Percentiles rank a stretch among this genome's conserved stretches.
Conservation (phyloP, 2,888 invertebrate species). For the Rhaphigaster nebulosa region DNA sequence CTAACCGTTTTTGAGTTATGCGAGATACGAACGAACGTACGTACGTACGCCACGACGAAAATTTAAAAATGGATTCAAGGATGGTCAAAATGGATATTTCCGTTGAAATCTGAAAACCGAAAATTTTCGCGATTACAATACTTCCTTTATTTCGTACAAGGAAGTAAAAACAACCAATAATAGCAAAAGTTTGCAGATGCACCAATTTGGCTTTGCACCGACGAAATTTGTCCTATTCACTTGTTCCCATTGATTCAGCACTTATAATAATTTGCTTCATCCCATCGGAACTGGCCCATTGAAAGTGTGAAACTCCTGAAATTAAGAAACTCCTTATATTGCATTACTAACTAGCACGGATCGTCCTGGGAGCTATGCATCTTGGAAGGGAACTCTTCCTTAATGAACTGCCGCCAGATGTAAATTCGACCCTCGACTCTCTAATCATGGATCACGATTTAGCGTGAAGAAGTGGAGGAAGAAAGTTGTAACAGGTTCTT, state of each 20-base stretch:
- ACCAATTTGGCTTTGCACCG: no score
- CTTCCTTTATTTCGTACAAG: no score
- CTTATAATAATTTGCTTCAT: neutral
- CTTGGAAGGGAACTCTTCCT: neutral
- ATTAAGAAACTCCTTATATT: neutral
- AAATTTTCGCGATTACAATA: no score
- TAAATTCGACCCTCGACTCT: neutral
- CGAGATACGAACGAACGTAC: no score
- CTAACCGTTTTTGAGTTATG: no score
- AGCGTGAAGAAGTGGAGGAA: conserved; percentile 35
- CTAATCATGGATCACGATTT: conserved; percentile 17
- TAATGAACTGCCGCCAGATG: neutral
- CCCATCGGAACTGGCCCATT: neutral
- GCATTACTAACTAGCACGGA: neutral
- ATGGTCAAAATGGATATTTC: no score
- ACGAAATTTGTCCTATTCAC: no score
- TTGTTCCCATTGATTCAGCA: neutral
- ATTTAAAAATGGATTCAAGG: no score
- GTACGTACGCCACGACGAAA: no score
- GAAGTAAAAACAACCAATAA: no score
- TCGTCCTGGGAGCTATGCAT: neutral
- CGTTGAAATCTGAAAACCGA: no score
- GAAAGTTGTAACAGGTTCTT: conserved; percentile 31
- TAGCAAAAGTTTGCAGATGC: no score
- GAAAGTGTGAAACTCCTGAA: neutral